Conservation (phyloP, 37 sponge, comb jelly and placozoan species). For the Dysidea cf. avara region DNA sequence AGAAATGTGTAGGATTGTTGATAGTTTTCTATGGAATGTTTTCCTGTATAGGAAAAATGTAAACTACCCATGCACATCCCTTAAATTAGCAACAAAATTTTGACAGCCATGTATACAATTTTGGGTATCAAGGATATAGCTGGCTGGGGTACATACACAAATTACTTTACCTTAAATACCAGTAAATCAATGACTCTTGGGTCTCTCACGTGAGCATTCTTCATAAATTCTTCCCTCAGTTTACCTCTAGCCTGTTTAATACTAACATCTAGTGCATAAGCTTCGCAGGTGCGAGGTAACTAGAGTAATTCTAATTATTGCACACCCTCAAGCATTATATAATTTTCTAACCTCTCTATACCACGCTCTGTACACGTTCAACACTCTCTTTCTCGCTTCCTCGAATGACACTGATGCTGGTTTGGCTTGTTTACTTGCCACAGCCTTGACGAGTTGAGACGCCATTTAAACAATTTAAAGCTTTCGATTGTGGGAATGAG, state of each 20-base stretch:
- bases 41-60: too few relatives aligned
- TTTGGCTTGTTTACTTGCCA: slow-evolving; percentile 22
- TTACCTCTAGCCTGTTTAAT: slow-evolving; percentile 46
- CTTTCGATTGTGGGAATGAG: neutral
- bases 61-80: too few relatives aligned
- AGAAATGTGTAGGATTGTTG: too few relatives aligned
- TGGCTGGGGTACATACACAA: too few relatives aligned
- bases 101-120: too few relatives aligned
- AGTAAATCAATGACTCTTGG: slow-evolving; percentile 89
- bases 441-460: slow-evolving; percentile 7
- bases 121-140: too few relatives aligned
- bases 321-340: neutral
- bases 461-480: slow-evolving; percentile 13
- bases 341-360: slow-evolving; percentile 73
- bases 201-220: slow-evolving; percentile 88
- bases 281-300: slow-evolving; percentile 65
- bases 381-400: slow-evolving; percentile 74
- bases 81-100: too few relatives aligned
- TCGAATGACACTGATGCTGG: slow-evolving; percentile 73
- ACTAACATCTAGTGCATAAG: slow-evolving; percentile 59
- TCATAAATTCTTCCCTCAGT: slow-evolving; percentile 80
- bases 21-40: too few relatives aligned
- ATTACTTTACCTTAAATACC: slow-evolving; percentile 79
- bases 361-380: slow-evolving; percentile 91
- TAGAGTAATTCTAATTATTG: neutral